Conservation (phyloP, 2,888 invertebrate species). For the Enchytraeus crypticus region DNA sequence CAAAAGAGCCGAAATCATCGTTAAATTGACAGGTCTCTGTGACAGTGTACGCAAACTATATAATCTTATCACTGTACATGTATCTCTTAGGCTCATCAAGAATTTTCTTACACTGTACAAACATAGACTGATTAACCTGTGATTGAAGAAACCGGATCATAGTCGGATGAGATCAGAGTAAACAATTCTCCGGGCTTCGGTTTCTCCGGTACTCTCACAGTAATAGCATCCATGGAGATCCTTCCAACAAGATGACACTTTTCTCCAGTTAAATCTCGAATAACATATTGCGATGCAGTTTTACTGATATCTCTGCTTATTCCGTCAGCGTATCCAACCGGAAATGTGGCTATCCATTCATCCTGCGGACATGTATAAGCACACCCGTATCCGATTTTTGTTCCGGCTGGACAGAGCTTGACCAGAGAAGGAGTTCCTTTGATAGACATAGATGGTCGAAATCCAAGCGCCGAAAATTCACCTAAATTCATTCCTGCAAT, state of each 20-base stretch:
- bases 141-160: conserved; percentile 17
- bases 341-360: conserved; percentile 20
- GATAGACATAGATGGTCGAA: conserved; percentile 11
- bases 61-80: too few relatives aligned
- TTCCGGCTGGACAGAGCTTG: conserved; percentile 10
- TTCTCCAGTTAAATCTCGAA: conserved; percentile 17
- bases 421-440: conserved; percentile 17
- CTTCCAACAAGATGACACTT: conserved; percentile 18
- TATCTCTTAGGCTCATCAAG: too few relatives aligned
- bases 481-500: conserved; percentile 10
- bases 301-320: conserved; percentile 18
- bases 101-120: too few relatives aligned
- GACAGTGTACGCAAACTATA: too few relatives aligned
- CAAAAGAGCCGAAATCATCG: too few relatives aligned
- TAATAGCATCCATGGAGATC: conserved; percentile 24
- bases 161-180: conserved; percentile 20
- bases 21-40: too few relatives aligned
- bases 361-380: conserved; percentile 13
- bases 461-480: conserved; percentile 10
- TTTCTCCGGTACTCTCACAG: conserved; percentile 11
- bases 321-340: conserved; percentile 21
- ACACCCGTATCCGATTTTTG: conserved; percentile 19
- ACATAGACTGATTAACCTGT: too few relatives aligned
- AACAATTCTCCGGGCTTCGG: conserved; percentile 13
- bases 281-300: conserved; percentile 6